Evolutionary conservation across 2,888 invertebrate genomes (phyloP).

Genomic region (Clostera curtula): DNA sequence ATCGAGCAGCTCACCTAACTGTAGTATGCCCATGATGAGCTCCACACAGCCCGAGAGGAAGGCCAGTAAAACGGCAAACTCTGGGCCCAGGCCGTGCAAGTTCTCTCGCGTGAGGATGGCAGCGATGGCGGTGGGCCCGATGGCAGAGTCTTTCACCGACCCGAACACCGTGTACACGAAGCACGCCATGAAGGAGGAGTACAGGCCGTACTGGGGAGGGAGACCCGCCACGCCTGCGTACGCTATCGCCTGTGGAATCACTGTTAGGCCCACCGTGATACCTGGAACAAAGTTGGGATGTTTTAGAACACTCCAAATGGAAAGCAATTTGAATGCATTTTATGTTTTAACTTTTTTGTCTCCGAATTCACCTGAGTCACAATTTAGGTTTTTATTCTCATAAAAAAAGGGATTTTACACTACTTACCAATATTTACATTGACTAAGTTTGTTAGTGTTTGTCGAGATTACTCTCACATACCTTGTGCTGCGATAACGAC

Average conservation of each 20-base stretch:
- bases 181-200: conserved; percentile 95
- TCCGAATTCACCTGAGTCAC: too few relatives aligned
- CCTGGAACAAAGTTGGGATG: conserved; percentile 34
- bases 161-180: conserved; percentile 94
- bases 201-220: conserved; percentile 87
- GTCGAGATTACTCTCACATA: too few relatives aligned
- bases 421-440: too few relatives aligned
- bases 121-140: conserved; percentile 91
- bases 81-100: conserved; percentile 79
- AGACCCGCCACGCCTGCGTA: conserved; percentile 88
- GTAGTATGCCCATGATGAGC: conserved; percentile 81
- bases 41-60: conserved; percentile 83
- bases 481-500: too few relatives aligned
- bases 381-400: too few relatives aligned
- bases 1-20: conserved; percentile 74
- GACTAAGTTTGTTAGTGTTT: too few relatives aligned
- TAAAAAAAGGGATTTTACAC: too few relatives aligned
- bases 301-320: too few relatives aligned
- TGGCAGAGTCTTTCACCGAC: conserved; percentile 79
- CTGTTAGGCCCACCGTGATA: conserved; percentile 83
- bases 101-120: conserved; percentile 86
- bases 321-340: too few relatives aligned
- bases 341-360: too few relatives aligned
- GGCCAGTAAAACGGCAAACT: conserved; percentile 82
- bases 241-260: conserved; percentile 89